phyloP scores from a whole-genome alignment of 2,113 vertebrate species.

The Rhagologus leucostigma region DNA sequence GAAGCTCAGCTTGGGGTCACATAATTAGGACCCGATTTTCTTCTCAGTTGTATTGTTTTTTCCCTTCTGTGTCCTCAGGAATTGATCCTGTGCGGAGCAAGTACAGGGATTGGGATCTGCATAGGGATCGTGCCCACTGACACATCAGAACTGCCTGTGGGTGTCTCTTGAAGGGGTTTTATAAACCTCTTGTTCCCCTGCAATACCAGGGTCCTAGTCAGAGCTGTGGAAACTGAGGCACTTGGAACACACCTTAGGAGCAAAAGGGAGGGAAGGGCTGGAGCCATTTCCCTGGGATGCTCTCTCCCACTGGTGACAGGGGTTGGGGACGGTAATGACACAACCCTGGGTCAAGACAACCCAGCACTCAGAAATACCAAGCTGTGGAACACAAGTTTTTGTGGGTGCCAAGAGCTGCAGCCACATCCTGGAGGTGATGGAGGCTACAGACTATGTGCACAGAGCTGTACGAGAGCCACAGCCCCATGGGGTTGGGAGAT shows the following conservation, averaged over 20 bases:
- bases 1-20: neutral
- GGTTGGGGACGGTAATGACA: neutral
- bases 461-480: neutral
- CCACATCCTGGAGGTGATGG: neutral
- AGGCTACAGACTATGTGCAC: no score
- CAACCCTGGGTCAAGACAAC: neutral
- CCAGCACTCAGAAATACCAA: neutral
- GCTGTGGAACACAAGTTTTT: neutral
- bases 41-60: neutral
- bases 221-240: neutral
- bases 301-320: rapidly evolving
- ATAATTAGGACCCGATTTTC: neutral
- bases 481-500: neutral
- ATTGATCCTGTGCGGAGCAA: neutral
- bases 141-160: neutral
- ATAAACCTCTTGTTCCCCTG: neutral
- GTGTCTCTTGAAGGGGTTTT: neutral
- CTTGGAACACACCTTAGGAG: no score
- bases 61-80: neutral
- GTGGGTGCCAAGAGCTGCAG: neutral
- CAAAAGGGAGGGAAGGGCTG: neutral
- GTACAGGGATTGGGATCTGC: neutral
- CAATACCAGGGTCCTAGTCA: neutral
- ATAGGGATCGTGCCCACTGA: neutral
- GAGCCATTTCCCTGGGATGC: neutral